These are phyloP conservation scores for Dipodomys spectabilis DNA, from an alignment of 2,113 vertebrate species.

Conservation along the genomic window DNA sequence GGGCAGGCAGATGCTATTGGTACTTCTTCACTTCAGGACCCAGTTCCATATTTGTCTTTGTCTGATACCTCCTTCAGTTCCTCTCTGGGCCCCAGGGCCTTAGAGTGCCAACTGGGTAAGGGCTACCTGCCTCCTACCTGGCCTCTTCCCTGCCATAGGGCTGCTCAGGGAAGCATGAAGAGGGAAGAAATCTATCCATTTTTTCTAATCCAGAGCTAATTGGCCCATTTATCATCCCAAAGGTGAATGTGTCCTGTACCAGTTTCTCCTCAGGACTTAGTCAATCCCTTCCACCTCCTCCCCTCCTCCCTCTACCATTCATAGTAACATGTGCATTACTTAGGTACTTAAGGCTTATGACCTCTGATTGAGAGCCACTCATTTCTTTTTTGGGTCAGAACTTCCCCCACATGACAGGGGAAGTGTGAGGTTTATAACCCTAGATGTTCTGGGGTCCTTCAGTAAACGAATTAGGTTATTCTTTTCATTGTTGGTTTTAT, in stretches of 20 bases:
- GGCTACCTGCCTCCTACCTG: neutral
- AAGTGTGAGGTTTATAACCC: conserved; percentile 8
- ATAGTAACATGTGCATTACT: neutral
- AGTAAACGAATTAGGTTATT: conserved; percentile 18
- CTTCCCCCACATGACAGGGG: neutral
- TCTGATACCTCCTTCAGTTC: conserved; percentile 24
- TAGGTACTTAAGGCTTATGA: neutral
- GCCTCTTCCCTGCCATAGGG: neutral
- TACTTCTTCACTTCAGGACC: conserved; percentile 83
- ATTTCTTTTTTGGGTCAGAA: conserved; percentile 52
- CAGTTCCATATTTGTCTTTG: conserved; percentile 73
- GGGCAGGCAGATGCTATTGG: conserved; percentile 75
- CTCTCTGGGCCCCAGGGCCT: conserved; percentile 40
- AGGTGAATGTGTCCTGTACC: conserved; percentile 36
- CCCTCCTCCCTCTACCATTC: neutral
- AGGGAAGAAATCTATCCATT: conserved; percentile 50
- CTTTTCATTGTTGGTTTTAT: neutral
- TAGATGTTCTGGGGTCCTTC: conserved; percentile 10
- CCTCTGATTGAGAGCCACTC: conserved; percentile 19
- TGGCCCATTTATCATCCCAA: conserved; percentile 37
- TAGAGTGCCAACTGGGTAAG: neutral
- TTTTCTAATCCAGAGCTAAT: neutral
- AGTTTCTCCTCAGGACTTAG: conserved; percentile 28
- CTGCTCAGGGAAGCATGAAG: conserved; percentile 40
- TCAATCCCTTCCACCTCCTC: neutral